Evolutionary conservation across 2,797 vertebrate genomes (phyloP), one percentile per base, ranked within the genome.

Genomic region (Tachyglossus aculeatus): DNA sequence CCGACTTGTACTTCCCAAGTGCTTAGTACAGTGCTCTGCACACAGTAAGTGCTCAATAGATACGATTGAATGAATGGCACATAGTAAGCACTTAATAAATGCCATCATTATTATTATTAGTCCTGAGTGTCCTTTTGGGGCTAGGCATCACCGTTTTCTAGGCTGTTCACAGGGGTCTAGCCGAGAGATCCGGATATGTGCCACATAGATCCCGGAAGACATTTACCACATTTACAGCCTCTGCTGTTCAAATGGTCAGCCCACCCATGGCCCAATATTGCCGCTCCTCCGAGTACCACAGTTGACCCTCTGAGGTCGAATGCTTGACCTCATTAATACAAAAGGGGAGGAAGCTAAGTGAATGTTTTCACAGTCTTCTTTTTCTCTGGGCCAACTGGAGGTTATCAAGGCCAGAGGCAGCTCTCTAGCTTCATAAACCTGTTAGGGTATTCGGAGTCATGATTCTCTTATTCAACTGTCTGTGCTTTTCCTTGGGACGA

Each of bases 381-480:
- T 84, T 76, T 78, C 75, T 71, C 54, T 14, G 32, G 74, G 82
- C 82, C 80, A 84, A 75, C 85, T 85, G 89, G 77, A 80, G 87
- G 86, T 91, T 83, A 86, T 63, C 81, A 6, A 24, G 88, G 88
- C 86, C 87, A 82, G 80, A 69, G 86, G 81, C 90, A 75, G 86
- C 86, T 86, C 80, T 78, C 70, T 67, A 85, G 86, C 82, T 90
- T 89, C 88, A 91, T 93, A 94, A 94, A 92, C 91, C 91, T 86
- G 78, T 40, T 27, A 88, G 53, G 67, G 75, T 93, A 94, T 94
- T 94, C 90, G 34, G 82, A 93, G 92, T 93, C 94, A 94, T 92
- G 94, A 86, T 88, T 94, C 90, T 81, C 80, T 82, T 88, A 70
- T 85, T 83, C 88, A 89, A 33, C 90, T 47, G 85, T 82, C 88